phyloP scores from a whole-genome alignment of 2,888 invertebrate genomes.

The Spisula subtruncata region DNA sequence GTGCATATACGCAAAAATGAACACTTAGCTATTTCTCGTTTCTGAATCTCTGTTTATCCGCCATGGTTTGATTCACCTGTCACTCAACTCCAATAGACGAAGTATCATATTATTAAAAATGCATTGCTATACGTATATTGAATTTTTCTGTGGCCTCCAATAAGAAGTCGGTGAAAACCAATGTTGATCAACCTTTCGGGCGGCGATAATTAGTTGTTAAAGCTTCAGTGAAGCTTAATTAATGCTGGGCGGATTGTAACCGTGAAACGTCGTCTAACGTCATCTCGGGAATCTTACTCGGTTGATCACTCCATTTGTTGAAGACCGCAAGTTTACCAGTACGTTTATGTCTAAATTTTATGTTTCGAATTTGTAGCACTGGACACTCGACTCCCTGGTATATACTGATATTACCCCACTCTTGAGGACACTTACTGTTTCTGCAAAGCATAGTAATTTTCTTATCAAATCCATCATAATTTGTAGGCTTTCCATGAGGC shows the following conservation, averaged over 20 bases:
- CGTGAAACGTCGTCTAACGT: slow-evolving; percentile 52
- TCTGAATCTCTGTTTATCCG: too few species aligned
- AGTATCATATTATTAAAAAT: too few species aligned
- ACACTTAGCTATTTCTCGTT: too few species aligned
- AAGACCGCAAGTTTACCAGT: background rate
- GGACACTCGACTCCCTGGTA: slow-evolving; percentile 46
- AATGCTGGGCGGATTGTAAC: slow-evolving; percentile 34
- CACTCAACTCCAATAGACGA: too few species aligned
- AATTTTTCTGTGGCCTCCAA: too few species aligned
- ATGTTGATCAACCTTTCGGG: too few species aligned
- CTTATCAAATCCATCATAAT: slow-evolving; percentile 60
- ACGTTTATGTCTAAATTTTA: slow-evolving; percentile 49
- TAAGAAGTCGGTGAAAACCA: too few species aligned
- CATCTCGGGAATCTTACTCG: slow-evolving; percentile 47
- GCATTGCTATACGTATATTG: too few species aligned
- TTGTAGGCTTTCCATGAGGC: slow-evolving; percentile 59
- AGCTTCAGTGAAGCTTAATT: background rate
- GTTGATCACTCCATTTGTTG: slow-evolving; percentile 63
- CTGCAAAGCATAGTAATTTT: slow-evolving; percentile 65
- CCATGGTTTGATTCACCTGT: too few species aligned
- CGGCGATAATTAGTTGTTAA: too few species aligned
- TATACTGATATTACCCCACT: slow-evolving; percentile 63
- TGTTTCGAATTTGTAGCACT: slow-evolving; percentile 52
- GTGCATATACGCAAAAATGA: too few species aligned
- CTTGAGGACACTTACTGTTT: slow-evolving; percentile 58